Percentiles rank a stretch among this genome's conserved stretches.
Evolutionary conservation across 2,888 invertebrate species (phyloP).

Genomic region (Phania funesta): DNA sequence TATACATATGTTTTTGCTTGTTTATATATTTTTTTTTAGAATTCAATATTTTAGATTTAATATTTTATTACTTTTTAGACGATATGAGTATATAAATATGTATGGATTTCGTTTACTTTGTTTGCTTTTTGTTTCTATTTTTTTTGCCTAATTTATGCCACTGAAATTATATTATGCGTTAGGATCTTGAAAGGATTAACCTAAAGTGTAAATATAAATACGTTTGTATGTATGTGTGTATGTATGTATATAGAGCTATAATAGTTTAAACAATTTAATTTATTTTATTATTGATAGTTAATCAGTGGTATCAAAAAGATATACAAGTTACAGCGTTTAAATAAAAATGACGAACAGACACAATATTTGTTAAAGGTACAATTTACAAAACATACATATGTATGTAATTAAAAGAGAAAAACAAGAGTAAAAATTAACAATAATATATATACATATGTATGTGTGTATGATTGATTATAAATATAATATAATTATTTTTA

Average conservation of each 20-base stretch:
- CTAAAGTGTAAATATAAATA: constrained; percentile 32
- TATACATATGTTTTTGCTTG: constrained; percentile 64
- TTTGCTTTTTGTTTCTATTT: constrained; percentile 1
- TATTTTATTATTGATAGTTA: constrained; percentile 33
- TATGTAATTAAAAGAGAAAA: background rate
- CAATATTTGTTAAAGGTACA: constrained; percentile 38
- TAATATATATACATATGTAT: too few relatives aligned
- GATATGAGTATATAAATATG: constrained; percentile 72
- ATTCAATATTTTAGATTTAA: constrained; percentile 54
- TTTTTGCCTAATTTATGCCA: constrained; percentile 21
- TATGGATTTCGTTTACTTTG: constrained; percentile 69
- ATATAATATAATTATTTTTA: too few relatives aligned
- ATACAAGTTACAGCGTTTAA: constrained; percentile 17
- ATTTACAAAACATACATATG: constrained; percentile 2
- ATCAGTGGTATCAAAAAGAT: constrained; percentile 63
- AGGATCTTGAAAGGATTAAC: constrained; percentile 26
- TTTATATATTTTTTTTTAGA: constrained; percentile 65
- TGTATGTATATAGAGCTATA: constrained; percentile 23
- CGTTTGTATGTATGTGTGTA: background rate
- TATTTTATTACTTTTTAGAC: constrained; percentile 38
- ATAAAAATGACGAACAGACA: background rate
- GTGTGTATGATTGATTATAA: too few relatives aligned
- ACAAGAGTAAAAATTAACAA: background rate
- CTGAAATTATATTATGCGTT: constrained; percentile 28
- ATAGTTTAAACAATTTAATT: constrained; percentile 14